Percentiles rank a stretch among this genome's conserved stretches.
Evolutionary conservation across 2,797 vertebrate species (phyloP).

Genomic region (Poeciliopsis gracilis): DNA sequence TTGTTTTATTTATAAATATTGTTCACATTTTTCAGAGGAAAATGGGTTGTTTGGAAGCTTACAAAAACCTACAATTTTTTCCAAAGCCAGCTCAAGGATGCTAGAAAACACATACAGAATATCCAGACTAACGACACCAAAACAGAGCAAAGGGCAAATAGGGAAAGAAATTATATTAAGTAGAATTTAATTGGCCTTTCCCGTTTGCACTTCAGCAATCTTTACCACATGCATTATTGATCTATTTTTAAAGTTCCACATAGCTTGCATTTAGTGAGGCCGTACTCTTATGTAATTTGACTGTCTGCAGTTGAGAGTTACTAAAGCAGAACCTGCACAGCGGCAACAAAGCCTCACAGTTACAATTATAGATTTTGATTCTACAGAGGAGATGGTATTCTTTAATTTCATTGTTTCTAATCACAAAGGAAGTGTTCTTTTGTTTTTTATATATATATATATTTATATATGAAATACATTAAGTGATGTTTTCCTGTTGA

Average conservation of each 20-base stretch:
- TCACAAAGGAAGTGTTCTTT: not conserved
- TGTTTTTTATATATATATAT: not conserved
- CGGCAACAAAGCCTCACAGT: slow-evolving; percentile 35
- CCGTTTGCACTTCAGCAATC: slow-evolving; percentile 47
- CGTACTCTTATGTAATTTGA: slow-evolving; percentile 32
- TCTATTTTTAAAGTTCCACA: slow-evolving; percentile 61
- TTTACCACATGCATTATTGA: slow-evolving; percentile 68
- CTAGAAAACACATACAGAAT: not conserved
- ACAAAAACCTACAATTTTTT: no score
- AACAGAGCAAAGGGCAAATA: not conserved
- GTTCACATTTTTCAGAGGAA: not conserved
- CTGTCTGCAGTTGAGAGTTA: slow-evolving; percentile 26
- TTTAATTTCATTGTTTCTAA: slow-evolving; percentile 6
- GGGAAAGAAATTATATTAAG: slow-evolving; percentile 36
- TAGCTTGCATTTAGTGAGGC: slow-evolving; percentile 51
- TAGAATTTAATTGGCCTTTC: slow-evolving; percentile 59
- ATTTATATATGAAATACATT: no score
- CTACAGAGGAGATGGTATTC: not conserved
- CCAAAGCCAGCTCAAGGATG: not conserved
- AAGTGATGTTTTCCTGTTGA: slow-evolving; percentile 7
- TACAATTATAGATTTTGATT: slow-evolving; percentile 27
- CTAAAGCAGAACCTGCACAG: slow-evolving; percentile 24
- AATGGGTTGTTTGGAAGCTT: no score
- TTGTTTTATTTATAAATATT: not conserved
- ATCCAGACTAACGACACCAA: not conserved